Base-by-base conservation (phyloP, 30 jellyfish, hydroid and myxozoan genomes). In the Cassiopea xamachana region DNA sequence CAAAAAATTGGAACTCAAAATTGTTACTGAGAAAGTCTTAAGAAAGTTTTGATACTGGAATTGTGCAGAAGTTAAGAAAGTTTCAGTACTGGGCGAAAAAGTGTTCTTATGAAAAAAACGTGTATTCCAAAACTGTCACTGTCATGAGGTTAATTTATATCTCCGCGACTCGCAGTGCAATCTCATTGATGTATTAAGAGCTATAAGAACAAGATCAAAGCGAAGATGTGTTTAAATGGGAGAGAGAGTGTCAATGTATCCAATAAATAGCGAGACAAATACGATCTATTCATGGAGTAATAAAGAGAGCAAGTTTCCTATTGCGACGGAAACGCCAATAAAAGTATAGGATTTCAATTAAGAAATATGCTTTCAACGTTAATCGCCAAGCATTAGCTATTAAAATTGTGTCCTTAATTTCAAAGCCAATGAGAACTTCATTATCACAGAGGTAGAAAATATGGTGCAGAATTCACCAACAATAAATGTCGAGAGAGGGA, bases 201-300 rank as follows among this genome's bases (percentile, higher is more conserved):
- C 80, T 15, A 19, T 19, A 19, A 4, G 80, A 71, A 71, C 4
- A 3, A n/a, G 55, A 71, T 71, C 80, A 71, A 43, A 43, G 55
- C 5, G 6, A 43, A 51, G 14, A 8, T 71, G 51, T 55, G 1
- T 71, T 19, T 71, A 71, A 71, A 13, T 51, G 19, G 80, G 55
- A 71, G 80, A 44, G 44, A 50, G n/a, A 17, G 75, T 78, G 87
- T 78, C 87, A 78, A 3, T 50, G 87, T 48, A 78, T 78, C 87
- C 87, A 78, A 78, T 78, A 59, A 78, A 19, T 2, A 17, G 55
- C 50, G 46, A 60, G 49, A 44, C 55, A 43, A 5, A 71, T 5
- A 55, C 6, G 6, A 51, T 75, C 71, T 46, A 75, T 75, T 75
- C 84, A 75, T 47, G 45, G 1, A 27, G 15, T 49, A 47, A 78